Evolutionary conservation across 2,113 vertebrate genomes (phyloP).

Genomic region (Atractosteus spatula): DNA sequence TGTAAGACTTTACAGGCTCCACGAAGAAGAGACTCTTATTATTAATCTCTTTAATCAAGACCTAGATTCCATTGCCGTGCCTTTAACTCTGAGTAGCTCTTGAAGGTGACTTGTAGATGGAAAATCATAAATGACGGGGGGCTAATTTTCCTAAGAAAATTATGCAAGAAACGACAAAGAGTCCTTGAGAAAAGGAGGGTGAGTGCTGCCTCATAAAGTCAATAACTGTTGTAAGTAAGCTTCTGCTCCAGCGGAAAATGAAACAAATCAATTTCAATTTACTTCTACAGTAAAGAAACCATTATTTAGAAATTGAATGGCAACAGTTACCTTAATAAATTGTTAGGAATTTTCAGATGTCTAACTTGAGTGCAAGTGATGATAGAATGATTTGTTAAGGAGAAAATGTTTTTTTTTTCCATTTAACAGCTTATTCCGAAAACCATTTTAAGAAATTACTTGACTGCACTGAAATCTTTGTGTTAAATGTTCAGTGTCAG

Average conservation of each 20-base stretch:
- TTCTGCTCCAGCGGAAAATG: slow-evolving; percentile 56
- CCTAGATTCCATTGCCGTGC: slow-evolving; percentile 4
- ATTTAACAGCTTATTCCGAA: neutral
- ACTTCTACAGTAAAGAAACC: slow-evolving; percentile 62
- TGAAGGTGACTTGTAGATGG: slow-evolving; percentile 20
- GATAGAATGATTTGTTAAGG: slow-evolving; percentile 72
- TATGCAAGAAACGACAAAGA: slow-evolving; percentile 34
- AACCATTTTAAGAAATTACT: neutral
- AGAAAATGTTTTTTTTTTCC: slow-evolving; percentile 30
- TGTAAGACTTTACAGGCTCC: neutral
- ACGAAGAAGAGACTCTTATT: slow-evolving; percentile 7
- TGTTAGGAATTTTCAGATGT: slow-evolving; percentile 66
- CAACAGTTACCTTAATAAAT: slow-evolving; percentile 61
- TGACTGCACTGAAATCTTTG: neutral
- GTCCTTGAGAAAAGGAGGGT: slow-evolving; percentile 66
- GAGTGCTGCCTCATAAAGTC: slow-evolving; percentile 62
- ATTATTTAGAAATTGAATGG: slow-evolving; percentile 68
- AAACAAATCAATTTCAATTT: slow-evolving; percentile 79
- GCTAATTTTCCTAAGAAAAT: slow-evolving; percentile 17
- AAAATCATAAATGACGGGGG: slow-evolving; percentile 18
- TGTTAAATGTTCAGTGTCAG: neutral
- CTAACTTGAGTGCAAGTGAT: slow-evolving; percentile 58
- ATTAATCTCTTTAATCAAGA: slow-evolving; percentile 21
- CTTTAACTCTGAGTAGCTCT: slow-evolving; percentile 12
- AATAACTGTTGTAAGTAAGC: slow-evolving; percentile 60